A percentile compares a stretch with the other conserved stretches of the same genome.
Evolutionary conservation across 2,888 invertebrate genomes (phyloP).

Genomic region (Agonum fuliginosum): DNA sequence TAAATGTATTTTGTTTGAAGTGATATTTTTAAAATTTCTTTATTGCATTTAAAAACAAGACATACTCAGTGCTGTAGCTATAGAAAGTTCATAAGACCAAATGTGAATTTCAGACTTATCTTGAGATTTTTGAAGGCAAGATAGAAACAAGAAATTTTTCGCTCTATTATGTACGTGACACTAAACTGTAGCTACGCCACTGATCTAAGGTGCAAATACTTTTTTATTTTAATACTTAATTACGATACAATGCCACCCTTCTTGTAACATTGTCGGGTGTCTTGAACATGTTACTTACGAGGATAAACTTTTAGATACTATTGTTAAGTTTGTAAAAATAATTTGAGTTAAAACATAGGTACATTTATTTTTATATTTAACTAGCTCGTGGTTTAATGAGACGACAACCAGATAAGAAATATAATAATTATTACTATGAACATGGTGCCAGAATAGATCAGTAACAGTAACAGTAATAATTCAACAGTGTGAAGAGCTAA

Average conservation of each 20-base stretch:
- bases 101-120: conserved; percentile 4
- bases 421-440: background rate
- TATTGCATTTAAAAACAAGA: background rate
- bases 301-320: background rate
- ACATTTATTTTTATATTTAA: conserved; percentile 36
- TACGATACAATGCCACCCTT: too few relatives aligned
- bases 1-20: conserved; percentile 34
- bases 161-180: background rate
- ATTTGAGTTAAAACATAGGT: conserved; percentile 18
- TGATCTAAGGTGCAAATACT: background rate
- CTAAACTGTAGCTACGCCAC: background rate
- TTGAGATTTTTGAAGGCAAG: background rate
- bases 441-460: conserved; percentile 2
- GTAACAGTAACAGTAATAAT: background rate
- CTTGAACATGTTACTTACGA: background rate
- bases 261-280: background rate
- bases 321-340: conserved; percentile 2
- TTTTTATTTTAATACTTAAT: background rate
- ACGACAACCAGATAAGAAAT: background rate
- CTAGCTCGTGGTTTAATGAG: conserved; percentile 26
- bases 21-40: conserved; percentile 54
- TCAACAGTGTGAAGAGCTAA: background rate
- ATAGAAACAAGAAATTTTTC: background rate
- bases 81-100: conserved; percentile 9
- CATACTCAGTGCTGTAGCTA: conserved; percentile 14